These are phyloP conservation scores for Myotis brandtii DNA, from an alignment of 2,113 vertebrate genomes.

Conservation along the genomic window DNA sequence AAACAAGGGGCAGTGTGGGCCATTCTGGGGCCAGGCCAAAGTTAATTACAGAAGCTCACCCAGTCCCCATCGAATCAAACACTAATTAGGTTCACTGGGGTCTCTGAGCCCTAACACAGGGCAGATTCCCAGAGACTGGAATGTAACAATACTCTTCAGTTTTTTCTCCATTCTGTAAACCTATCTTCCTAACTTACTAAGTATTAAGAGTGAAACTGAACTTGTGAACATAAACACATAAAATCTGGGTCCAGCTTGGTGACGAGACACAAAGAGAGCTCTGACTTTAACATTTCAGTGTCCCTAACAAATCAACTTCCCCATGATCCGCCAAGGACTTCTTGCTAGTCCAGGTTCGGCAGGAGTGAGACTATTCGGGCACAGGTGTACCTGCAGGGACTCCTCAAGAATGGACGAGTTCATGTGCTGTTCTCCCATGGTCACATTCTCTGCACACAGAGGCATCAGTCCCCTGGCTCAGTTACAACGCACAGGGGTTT, in stretches of 20 bases:
- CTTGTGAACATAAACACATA: background rate
- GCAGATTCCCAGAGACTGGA: background rate
- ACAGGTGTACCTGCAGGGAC: accelerated
- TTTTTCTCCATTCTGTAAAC: background rate
- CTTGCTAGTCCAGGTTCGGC: background rate
- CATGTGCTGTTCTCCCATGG: background rate
- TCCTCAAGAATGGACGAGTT: background rate
- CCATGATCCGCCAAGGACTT: background rate
- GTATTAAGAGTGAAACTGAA: background rate
- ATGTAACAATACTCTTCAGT: background rate
- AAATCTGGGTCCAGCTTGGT: background rate
- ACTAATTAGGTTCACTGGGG: background rate
- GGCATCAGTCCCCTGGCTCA: background rate
- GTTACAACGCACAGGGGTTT: background rate
- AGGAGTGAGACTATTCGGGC: background rate
- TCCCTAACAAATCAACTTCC: background rate
- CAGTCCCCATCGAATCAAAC: background rate
- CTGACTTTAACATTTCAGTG: background rate
- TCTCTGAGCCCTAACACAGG: background rate
- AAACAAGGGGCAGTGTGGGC: background rate
- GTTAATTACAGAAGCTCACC: background rate
- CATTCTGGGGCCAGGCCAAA: background rate
- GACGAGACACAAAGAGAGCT: background rate
- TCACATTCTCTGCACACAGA: background rate
- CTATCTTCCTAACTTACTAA: background rate